Evolutionary conservation across 1,140 invertebrate genomes (phyloP).

Genomic region (Drosophila equinoxialis): DNA sequence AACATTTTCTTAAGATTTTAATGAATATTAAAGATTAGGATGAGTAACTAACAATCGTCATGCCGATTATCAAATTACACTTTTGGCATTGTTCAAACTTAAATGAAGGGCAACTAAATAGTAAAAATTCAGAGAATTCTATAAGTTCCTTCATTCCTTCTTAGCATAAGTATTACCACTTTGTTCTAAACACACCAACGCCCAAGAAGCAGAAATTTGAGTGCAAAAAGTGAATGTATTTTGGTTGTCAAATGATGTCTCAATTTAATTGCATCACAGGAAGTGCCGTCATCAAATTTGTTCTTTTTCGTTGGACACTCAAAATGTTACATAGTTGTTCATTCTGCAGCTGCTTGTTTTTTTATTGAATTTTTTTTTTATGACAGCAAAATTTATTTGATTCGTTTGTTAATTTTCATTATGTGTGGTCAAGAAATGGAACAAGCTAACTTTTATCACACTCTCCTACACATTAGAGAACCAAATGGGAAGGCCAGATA

Average conservation of each 20-base stretch:
- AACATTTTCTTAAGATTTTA: too few relatives aligned
- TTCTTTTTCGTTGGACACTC: conserved; percentile 32
- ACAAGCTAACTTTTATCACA: conserved; percentile 30
- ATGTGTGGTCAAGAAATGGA: conserved; percentile 57
- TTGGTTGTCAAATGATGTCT: conserved; percentile 40
- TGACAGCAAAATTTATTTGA: conserved; percentile 53
- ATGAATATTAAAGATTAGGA: too few relatives aligned
- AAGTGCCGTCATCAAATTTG: conserved; percentile 67
- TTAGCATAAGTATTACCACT: too few relatives aligned
- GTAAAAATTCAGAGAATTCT: too few relatives aligned
- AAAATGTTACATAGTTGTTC: conserved; percentile 26
- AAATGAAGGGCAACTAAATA: too few relatives aligned
- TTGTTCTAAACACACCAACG: too few relatives aligned
- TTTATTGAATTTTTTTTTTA: conserved; percentile 45
- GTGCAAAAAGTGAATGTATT: conserved; percentile 37
- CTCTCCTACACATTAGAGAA: not conserved
- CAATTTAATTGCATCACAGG: conserved; percentile 70
- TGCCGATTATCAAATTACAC: too few relatives aligned
- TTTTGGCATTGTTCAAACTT: too few relatives aligned
- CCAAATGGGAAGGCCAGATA: not conserved
- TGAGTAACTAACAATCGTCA: too few relatives aligned
- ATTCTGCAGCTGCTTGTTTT: conserved; percentile 36
- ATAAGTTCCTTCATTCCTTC: too few relatives aligned
- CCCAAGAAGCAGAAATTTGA: too few relatives aligned
- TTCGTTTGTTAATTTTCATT: conserved; percentile 50